Conservation (phyloP, 2,888 invertebrate genomes). For the Cancer borealis region DNA sequence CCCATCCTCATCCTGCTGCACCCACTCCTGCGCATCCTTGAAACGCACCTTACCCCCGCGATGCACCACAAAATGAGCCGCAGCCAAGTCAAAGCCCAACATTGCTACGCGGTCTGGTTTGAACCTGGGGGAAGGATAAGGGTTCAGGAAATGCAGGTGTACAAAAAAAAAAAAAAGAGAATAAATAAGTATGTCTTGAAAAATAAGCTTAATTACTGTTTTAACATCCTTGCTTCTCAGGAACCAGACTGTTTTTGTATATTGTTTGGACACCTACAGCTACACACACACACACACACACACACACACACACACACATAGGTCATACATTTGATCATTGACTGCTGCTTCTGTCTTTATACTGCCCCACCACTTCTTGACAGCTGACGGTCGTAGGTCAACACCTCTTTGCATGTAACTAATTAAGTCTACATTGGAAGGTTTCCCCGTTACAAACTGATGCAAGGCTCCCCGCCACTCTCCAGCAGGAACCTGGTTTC, state of each 20-base stretch:
- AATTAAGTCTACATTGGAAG: neutral
- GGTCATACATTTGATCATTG: neutral
- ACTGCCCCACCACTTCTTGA: neutral
- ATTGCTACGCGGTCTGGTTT: conserved; percentile 70
- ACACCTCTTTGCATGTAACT: conserved; percentile 17
- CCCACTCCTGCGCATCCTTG: conserved; percentile 82
- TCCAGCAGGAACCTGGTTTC: neutral
- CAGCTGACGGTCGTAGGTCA: neutral
- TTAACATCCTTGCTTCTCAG: too few species aligned
- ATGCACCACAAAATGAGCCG: conserved; percentile 90
- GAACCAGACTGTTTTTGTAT: too few species aligned
- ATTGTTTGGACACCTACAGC: too few species aligned
- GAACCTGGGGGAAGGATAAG: conserved; percentile 59
- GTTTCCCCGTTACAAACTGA: neutral
- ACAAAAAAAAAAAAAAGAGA: neutral
- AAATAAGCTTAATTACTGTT: neutral
- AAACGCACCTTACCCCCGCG: conserved; percentile 88
- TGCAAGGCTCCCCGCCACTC: neutral
- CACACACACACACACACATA: neutral
- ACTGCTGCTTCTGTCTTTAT: neutral
- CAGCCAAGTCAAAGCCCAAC: conserved; percentile 89
- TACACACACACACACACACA: neutral
- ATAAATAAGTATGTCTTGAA: neutral
- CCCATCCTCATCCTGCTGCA: conserved; percentile 81
- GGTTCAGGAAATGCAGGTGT: too few species aligned